Evolutionary conservation across 1,140 invertebrate species (phyloP).

Genomic region (Drosophila nasuta): DNA sequence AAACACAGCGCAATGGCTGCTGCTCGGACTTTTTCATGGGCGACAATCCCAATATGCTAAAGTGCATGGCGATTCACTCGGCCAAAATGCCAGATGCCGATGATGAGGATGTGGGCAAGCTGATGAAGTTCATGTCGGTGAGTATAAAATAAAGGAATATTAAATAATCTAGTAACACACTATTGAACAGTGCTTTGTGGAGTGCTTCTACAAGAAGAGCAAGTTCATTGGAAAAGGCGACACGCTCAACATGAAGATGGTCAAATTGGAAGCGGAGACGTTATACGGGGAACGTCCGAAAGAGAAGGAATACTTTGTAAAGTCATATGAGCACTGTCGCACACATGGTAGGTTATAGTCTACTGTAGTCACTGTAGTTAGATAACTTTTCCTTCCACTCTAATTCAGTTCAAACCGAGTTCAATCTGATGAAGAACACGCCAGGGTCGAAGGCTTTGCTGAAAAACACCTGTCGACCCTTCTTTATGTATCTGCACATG

Average conservation of each 20-base stretch:
- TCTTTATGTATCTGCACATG: slow-evolving; percentile 56
- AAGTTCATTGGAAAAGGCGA: slow-evolving; percentile 71
- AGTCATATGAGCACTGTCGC: slow-evolving; percentile 56
- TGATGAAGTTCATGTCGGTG: slow-evolving; percentile 63
- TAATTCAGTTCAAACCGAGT: background rate
- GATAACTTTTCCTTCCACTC: background rate
- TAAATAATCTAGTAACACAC: background rate
- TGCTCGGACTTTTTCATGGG: slow-evolving; percentile 55
- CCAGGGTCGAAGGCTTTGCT: slow-evolving; percentile 49
- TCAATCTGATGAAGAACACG: slow-evolving; percentile 45
- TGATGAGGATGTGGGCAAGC: slow-evolving; percentile 42
- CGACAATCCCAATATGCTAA: slow-evolving; percentile 41
- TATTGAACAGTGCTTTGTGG: slow-evolving; percentile 59
- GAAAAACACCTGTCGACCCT: slow-evolving; percentile 59
- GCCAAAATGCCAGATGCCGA: slow-evolving; percentile 41
- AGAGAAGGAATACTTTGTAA: slow-evolving; percentile 62
- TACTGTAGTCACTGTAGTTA: background rate
- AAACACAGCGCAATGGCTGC: slow-evolving; percentile 52
- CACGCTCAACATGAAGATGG: slow-evolving; percentile 75
- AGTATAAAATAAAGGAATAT: background rate
- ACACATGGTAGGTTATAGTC: slow-evolving; percentile 48
- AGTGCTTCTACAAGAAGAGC: slow-evolving; percentile 69
- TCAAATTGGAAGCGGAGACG: slow-evolving; percentile 60
- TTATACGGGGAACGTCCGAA: slow-evolving; percentile 54
- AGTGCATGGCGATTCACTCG: slow-evolving; percentile 62